These are phyloP conservation scores for Sterrhoptilus dennistouni DNA, from an alignment of 2,113 vertebrate genomes.

Conservation along the genomic window DNA sequence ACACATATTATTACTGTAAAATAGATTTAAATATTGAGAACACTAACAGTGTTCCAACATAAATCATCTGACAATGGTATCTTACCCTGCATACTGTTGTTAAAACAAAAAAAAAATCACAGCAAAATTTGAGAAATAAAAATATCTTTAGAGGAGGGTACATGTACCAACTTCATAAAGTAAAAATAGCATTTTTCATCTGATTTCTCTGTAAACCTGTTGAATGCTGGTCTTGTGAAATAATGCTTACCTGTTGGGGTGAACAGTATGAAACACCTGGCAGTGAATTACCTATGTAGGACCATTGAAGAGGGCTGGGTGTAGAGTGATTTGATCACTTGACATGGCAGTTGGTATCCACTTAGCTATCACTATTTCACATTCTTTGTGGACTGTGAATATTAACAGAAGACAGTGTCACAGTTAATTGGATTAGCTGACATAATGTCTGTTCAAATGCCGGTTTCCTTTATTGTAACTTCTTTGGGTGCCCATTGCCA, in stretches of 20 bases:
- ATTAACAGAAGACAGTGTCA: background rate
- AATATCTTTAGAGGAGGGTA: background rate
- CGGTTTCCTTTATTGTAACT: background rate
- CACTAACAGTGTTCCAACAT: background rate
- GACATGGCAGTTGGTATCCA: background rate
- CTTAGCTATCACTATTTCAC: background rate
- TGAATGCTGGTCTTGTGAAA: background rate
- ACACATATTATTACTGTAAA: background rate
- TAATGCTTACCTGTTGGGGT: background rate
- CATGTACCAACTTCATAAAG: background rate
- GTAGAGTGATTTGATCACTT: background rate
- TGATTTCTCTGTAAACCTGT: background rate
- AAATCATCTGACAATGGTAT: background rate
- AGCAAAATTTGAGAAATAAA: background rate
- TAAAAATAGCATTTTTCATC: background rate
- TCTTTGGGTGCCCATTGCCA: background rate
- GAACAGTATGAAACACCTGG: background rate
- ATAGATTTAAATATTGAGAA: background rate
- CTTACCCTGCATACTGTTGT: background rate
- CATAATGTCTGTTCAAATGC: background rate
- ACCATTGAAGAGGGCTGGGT: background rate
- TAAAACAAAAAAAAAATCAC: background rate
- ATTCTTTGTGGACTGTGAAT: background rate
- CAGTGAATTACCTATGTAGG: background rate
- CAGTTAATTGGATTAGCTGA: background rate